phyloP scores from a whole-genome alignment of 2,888 invertebrate genomes.

The Protophormia terraenovae region DNA sequence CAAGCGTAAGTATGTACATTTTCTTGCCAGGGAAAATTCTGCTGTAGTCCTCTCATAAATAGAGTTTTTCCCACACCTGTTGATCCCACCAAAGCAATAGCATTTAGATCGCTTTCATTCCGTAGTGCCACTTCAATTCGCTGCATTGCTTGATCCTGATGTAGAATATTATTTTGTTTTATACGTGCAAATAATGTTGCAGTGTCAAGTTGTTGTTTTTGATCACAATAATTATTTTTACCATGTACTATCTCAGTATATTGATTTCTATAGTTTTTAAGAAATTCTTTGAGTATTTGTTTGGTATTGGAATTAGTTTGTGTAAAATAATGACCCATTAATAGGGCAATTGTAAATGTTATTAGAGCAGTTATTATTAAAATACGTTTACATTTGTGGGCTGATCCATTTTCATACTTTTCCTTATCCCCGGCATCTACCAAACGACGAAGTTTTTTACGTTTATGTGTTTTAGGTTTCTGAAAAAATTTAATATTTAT shows the following conservation, averaged over 20 bases:
- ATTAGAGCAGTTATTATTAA: constrained; percentile 44
- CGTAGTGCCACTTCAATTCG: constrained; percentile 72
- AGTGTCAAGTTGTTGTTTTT: constrained; percentile 62
- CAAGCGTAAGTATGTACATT: constrained; percentile 75
- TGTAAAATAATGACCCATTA: constrained; percentile 55
- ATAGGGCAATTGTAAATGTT: constrained; percentile 33
- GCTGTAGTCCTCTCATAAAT: constrained; percentile 71
- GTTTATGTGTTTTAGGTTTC: constrained; percentile 49
- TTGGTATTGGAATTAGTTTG: constrained; percentile 55
- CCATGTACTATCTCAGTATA: constrained; percentile 76
- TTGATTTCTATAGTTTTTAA: constrained; percentile 72
- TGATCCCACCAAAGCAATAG: constrained; percentile 75
- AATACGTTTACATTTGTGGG: constrained; percentile 49
- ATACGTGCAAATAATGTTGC: constrained; percentile 69
- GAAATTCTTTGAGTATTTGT: constrained; percentile 59
- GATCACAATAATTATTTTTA: constrained; percentile 75
- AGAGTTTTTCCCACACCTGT: constrained; percentile 78
- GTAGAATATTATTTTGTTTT: constrained; percentile 68
- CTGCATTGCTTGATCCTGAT: constrained; percentile 72
- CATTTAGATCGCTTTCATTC: constrained; percentile 70
- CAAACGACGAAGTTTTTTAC: constrained; percentile 65
- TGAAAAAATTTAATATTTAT: constrained; percentile 19
- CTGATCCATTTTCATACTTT: not conserved
- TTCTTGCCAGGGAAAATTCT: constrained; percentile 77
- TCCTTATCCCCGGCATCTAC: constrained; percentile 8